Base-by-base conservation (phyloP, 2,888 invertebrate species). In the Protula sp. region DNA sequence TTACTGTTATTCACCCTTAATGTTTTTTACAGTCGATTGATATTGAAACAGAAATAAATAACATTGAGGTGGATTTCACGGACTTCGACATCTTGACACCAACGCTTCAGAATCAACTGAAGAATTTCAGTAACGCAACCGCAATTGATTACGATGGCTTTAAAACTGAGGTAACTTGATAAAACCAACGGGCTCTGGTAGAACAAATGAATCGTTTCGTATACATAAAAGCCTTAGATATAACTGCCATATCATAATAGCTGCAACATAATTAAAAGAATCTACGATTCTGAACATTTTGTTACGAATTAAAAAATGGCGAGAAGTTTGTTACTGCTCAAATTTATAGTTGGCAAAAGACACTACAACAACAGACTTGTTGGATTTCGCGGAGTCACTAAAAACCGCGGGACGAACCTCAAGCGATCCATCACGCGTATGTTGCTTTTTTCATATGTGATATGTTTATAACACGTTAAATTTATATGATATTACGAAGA, bases 21-120 rank as follows among this genome's bases (percentile, higher is more conserved):
- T n/a, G n/a, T n/a, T n/a, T n/a, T n/a, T 54, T 62, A 61, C 59
- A 68, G 68, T 22, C 57, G 56, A 66, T 68, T 5, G 60, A 68
- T 47, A 58, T 69, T 28, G 57, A 63, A n/a, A 55, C 30, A 2
- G 47, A 62, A 24, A 56, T 68, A 19, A 58, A 62, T 22, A 29
- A n/a, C 3, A 60, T 68, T 3, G 59, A 65, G 22, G 58, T 68
- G n/a, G 66, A 69, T 38, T 53, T 69, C 22, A 57, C 56, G 3
- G 52, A 19, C 9, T 50, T 69, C 2, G 57, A 53, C 9, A 56
- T 67, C 4, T 26, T 67, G 1, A 54, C 53, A n/a, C 22, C 59
- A 5, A 50, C 57, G 14, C 48, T 59, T 2, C 38, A 54, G 24
- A 48, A 48, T 1, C 61, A 66, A 28, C 55, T 67, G 28, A 2